phyloP scores from a whole-genome alignment of 2,888 invertebrate genomes.

The Abrostola triplasia region DNA sequence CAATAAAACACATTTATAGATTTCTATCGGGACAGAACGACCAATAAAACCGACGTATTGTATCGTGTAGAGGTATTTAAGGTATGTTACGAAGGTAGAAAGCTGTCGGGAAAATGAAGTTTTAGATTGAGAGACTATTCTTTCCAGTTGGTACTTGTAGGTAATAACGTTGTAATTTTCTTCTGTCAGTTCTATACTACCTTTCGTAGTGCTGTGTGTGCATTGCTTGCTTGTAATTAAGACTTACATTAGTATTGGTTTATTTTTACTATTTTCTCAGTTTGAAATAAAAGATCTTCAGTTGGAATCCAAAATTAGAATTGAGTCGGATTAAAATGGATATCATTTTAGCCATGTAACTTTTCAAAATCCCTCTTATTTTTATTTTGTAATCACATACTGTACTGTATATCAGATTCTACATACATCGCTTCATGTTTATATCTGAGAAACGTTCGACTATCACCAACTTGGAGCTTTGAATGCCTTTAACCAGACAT shows the following conservation, averaged over 20 bases:
- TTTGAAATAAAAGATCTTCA: too few relatives aligned
- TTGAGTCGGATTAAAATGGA: too few relatives aligned
- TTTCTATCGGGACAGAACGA: conserved; percentile 52
- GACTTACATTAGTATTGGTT: too few relatives aligned
- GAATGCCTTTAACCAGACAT: conserved; percentile 1
- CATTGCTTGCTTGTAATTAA: too few relatives aligned
- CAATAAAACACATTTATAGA: conserved; percentile 60
- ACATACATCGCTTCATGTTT: neutral
- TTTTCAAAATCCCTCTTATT: too few relatives aligned
- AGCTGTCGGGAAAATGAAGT: conserved; percentile 35
- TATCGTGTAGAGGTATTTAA: conserved; percentile 48
- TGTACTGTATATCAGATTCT: neutral
- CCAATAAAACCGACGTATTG: conserved; percentile 51
- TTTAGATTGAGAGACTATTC: conserved; percentile 23
- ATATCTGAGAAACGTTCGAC: neutral
- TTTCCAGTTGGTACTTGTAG: neutral
- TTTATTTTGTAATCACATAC: too few relatives aligned
- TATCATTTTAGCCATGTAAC: too few relatives aligned
- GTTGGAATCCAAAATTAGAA: too few relatives aligned
- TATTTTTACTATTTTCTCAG: too few relatives aligned
- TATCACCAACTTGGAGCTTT: neutral
- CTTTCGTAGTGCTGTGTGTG: too few relatives aligned
- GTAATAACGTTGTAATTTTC: conserved; percentile 1
- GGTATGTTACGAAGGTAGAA: conserved; percentile 35
- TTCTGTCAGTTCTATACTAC: neutral